Percentiles rank a stretch among this genome's conserved stretches.
phyloP scores from a whole-genome alignment of 2,113 vertebrate species.

The Asarcornis scutulata region DNA sequence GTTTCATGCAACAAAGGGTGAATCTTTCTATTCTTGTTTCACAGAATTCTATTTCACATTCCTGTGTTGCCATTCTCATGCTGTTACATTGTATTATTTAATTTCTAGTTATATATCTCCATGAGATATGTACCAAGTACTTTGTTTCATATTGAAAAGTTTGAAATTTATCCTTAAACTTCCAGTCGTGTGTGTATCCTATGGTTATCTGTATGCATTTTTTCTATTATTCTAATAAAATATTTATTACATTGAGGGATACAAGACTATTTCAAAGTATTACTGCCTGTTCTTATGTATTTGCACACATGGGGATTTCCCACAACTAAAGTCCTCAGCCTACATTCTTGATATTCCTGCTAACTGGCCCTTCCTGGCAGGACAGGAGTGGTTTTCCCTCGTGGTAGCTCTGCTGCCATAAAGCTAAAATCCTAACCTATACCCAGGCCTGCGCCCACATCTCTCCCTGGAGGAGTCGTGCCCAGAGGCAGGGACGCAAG shows the following conservation, averaged over 20 bases:
- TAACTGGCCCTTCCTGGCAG: not conserved
- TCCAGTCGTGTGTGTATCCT: constrained; percentile 86
- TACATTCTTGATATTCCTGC: not conserved
- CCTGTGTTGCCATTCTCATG: constrained; percentile 54
- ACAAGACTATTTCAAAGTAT: not conserved
- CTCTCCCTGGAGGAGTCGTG: rapidly evolving
- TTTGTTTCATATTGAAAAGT: constrained; percentile 99
- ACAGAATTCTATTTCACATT: constrained; percentile 40
- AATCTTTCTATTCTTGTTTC: constrained; percentile 56
- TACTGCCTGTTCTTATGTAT: not conserved
- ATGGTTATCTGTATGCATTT: constrained; percentile 88
- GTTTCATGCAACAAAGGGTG: constrained; percentile 39
- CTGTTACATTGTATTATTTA: constrained; percentile 76
- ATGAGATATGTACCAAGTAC: constrained; percentile 87
- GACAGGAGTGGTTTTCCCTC: not conserved
- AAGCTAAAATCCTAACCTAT: not conserved
- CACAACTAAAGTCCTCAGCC: not conserved
- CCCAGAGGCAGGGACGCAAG: rapidly evolving
- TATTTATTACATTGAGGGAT: constrained; percentile 73
- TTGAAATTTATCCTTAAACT: constrained; percentile 85
- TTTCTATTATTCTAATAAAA: constrained; percentile 84
- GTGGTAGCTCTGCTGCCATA: not conserved
- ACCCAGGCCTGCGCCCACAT: not conserved
- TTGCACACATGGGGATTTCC: not conserved
- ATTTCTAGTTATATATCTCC: constrained; percentile 85